Evolutionary conservation across 2,888 invertebrate species (phyloP).

Genomic region (Agelastica alni): DNA sequence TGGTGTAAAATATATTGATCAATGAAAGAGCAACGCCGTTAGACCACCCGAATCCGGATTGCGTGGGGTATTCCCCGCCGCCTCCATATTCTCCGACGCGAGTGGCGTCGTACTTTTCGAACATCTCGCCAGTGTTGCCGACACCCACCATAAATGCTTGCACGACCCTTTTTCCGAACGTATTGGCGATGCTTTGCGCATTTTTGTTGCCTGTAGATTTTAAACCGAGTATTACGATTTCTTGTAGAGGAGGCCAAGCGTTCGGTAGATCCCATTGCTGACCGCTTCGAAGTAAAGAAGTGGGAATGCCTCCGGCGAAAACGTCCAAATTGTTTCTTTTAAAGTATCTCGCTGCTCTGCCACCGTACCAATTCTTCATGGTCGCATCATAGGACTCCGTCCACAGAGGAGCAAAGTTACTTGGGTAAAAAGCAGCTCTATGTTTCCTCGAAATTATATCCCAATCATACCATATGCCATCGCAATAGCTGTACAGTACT

Average conservation of each 20-base stretch:
- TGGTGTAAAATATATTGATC: too few species aligned
- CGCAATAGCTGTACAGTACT: conserved; percentile 75
- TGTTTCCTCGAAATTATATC: conserved; percentile 62
- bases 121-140: conserved; percentile 66
- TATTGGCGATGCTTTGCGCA: conserved; percentile 64
- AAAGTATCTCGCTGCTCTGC: conserved; percentile 62
- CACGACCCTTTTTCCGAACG: conserved; percentile 72
- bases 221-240: conserved; percentile 71
- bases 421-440: conserved; percentile 70
- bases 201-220: conserved; percentile 60
- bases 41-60: conserved; percentile 52
- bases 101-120: conserved; percentile 73
- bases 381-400: conserved; percentile 52
- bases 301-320: conserved; percentile 65
- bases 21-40: conserved; percentile 48
- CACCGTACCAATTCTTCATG: conserved; percentile 52
- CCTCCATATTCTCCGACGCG: conserved; percentile 69
- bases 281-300: conserved; percentile 66
- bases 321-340: conserved; percentile 38
- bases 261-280: conserved; percentile 85
- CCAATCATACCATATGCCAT: conserved; percentile 82
- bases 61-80: conserved; percentile 70
- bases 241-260: conserved; percentile 84
- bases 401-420: conserved; percentile 78
- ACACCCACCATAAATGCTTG: conserved; percentile 68